phyloP scores from a whole-genome alignment of 2,113 vertebrate genomes.

The Indicator indicator region DNA sequence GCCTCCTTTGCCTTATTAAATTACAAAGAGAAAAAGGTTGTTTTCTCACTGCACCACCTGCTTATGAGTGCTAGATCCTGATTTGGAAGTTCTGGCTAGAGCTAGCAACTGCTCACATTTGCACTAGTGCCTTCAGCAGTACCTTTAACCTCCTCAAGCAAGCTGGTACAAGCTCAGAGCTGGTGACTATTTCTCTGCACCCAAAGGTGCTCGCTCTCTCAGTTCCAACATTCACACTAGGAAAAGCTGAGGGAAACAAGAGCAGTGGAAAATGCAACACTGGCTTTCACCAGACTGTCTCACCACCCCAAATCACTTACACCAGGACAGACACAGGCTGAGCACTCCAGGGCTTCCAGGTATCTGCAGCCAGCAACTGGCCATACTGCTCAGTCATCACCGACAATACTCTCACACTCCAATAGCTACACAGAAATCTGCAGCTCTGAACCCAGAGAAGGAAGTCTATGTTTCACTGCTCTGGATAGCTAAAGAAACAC shows the following conservation, averaged over 20 bases:
- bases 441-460: neutral
- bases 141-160: neutral
- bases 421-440: neutral
- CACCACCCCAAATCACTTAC: neutral
- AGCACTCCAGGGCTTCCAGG: neutral
- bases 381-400: neutral
- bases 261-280: neutral
- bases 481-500: neutral
- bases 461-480: neutral
- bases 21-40: neutral
- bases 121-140: neutral
- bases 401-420: neutral
- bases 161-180: neutral
- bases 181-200: neutral
- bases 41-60: neutral
- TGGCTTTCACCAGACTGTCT: neutral
- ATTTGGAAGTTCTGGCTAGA: neutral
- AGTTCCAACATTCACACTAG: neutral
- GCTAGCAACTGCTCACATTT: neutral
- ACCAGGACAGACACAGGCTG: neutral
- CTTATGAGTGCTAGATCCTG: neutral
- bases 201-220: neutral
- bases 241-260: neutral
- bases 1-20: constrained; percentile 18
- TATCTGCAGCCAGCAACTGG: neutral